Evolutionary conservation across 2,113 vertebrate species (phyloP).

Genomic region (Anolis carolinensis): DNA sequence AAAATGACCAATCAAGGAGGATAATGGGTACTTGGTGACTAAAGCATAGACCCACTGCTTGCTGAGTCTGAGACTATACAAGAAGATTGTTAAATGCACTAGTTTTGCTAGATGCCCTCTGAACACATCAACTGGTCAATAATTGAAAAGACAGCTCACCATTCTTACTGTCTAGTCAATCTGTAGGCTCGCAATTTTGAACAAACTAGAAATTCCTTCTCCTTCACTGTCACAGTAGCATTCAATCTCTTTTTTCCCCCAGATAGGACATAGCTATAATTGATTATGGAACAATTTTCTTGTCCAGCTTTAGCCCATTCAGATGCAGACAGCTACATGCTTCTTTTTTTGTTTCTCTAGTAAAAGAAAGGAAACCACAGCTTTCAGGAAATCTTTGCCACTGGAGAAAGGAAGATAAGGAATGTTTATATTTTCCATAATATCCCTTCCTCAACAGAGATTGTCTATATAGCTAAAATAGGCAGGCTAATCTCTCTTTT

Average conservation of each 20-base stretch:
- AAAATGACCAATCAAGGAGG: constrained; percentile 11
- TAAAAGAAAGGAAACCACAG: constrained; percentile 33
- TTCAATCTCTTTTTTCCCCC: constrained; percentile 50
- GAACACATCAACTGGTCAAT: constrained; percentile 28
- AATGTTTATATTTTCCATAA: constrained; percentile 46
- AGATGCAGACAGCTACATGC: constrained; percentile 33
- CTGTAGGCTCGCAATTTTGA: constrained; percentile 24
- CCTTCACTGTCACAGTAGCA: constrained; percentile 45
- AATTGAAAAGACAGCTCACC: constrained; percentile 3
- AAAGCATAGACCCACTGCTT: neutral
- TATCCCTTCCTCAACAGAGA: neutral
- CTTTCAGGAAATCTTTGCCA: constrained; percentile 36
- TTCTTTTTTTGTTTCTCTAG: constrained; percentile 14
- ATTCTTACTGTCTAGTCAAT: neutral
- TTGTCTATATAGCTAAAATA: neutral
- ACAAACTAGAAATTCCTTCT: neutral
- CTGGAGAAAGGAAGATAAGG: constrained; percentile 33
- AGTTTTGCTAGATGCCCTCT: constrained; percentile 38
- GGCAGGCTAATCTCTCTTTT: neutral
- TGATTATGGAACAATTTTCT: constrained; percentile 49
- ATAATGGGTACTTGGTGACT: constrained; percentile 23
- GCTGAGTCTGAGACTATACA: neutral
- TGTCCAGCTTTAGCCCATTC: constrained; percentile 45
- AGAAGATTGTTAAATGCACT: constrained; percentile 7
- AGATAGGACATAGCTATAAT: constrained; percentile 30